Base-by-base conservation (phyloP, 1,140 invertebrate genomes). In the Saxidomus purpurata region DNA sequence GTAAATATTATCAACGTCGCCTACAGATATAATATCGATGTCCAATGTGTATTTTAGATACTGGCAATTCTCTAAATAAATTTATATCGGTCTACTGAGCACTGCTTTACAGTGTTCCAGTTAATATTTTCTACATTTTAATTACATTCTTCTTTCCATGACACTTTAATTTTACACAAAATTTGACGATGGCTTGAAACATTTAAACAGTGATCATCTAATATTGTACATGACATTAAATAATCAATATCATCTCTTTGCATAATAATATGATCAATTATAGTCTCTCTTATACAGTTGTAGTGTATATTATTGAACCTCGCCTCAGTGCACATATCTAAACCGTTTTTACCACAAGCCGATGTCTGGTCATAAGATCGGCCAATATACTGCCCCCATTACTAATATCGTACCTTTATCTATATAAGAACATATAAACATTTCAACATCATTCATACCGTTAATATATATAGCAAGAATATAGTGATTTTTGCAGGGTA, bases 131-230 rank as follows among this genome's bases (percentile, higher is more conserved):
- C 8, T 63, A 22, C n/a, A 34, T 63, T 25, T 34, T 13, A 19
- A 6, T 36, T 74, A n/a, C n/a, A n/a, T n/a, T n/a, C n/a, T n/a
- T n/a, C n/a, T n/a, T n/a, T n/a, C n/a, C n/a, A n/a, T n/a, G n/a
- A n/a, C n/a, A n/a, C n/a, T n/a, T n/a, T n/a, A n/a, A n/a, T n/a
- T n/a, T n/a, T n/a, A n/a, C n/a, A n/a, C n/a, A n/a, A 19, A n/a
- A 11, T 9, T 74, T 13, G 22, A 11, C 8, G n/a, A 11, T 43
- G 71, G 22, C 8, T 36, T 74, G 71, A 74, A 15, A 74, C 31
- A 34, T 74, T 34, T 74, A 43, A n/a, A 74, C 71, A 74, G 34
- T 74, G 13, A 74, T 34, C 71, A 74, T 74, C 71, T 74, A 38
- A 40, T 74, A 74, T 74, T 9, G 17, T 11, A 43, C 71, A 74